Percentiles rank a stretch among this genome's conserved stretches.
These are phyloP conservation scores for Drosophila insularis DNA, from an alignment of 1,140 invertebrate species.

Conservation along the genomic window DNA sequence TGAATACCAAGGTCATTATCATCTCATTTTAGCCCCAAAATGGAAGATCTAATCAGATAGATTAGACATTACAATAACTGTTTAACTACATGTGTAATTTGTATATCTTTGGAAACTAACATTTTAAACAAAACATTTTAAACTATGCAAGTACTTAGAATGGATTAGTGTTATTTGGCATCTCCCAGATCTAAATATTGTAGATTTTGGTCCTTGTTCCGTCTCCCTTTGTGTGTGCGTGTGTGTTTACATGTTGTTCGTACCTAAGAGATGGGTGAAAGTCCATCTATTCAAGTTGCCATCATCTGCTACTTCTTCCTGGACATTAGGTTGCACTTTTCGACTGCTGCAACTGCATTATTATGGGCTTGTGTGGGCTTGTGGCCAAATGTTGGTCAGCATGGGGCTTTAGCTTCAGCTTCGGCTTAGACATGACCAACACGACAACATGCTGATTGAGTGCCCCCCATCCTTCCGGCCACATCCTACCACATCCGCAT, in stretches of 20 bases:
- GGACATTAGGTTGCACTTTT: slow-evolving; percentile 65
- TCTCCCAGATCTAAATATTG: neutral
- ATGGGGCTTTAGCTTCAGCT: slow-evolving; percentile 58
- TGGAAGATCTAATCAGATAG: too few relatives aligned
- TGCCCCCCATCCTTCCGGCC: slow-evolving; percentile 15
- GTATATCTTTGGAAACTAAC: too few relatives aligned
- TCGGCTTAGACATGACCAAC: slow-evolving; percentile 60
- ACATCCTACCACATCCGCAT: neutral
- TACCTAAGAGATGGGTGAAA: neutral
- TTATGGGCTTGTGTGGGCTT: slow-evolving; percentile 71
- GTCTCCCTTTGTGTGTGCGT: neutral
- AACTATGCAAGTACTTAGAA: too few relatives aligned
- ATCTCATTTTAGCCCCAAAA: too few relatives aligned
- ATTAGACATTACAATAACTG: too few relatives aligned
- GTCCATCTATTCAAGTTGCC: neutral
- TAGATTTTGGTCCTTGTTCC: slow-evolving; percentile 2
- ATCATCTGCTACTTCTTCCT: neutral
- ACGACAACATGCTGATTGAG: slow-evolving; percentile 74
- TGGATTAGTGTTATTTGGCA: neutral
- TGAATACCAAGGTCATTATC: neutral
- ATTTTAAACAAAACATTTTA: too few relatives aligned
- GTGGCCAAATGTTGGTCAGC: slow-evolving; percentile 76
- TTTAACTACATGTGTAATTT: neutral
- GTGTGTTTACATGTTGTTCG: neutral
- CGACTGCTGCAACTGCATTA: slow-evolving; percentile 59